These are phyloP conservation scores for Megalops atlanticus DNA, from an alignment of 2,113 vertebrate species.

Conservation along the genomic window DNA sequence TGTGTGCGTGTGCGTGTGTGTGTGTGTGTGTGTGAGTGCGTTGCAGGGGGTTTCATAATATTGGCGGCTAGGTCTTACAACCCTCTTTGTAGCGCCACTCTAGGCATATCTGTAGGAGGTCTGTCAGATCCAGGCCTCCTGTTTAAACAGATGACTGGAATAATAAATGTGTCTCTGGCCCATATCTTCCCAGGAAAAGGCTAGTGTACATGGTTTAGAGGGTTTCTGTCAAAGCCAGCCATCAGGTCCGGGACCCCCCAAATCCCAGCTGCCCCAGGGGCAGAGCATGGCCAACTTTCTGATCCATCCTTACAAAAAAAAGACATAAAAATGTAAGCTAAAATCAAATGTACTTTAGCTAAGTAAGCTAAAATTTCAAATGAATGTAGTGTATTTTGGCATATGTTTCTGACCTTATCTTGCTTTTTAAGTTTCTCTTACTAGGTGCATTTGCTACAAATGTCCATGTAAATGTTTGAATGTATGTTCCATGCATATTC, in stretches of 20 bases:
- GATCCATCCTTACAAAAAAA: background rate
- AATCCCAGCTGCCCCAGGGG: background rate
- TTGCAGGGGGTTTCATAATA: background rate
- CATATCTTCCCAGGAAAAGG: slow-evolving; percentile 65
- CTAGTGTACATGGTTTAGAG: slow-evolving; percentile 53
- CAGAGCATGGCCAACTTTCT: slow-evolving; percentile 2
- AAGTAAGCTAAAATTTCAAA: too few species aligned
- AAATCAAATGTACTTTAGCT: too few species aligned
- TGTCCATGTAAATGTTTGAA: too few species aligned
- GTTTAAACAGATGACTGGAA: slow-evolving; percentile 64
- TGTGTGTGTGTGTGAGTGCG: background rate
- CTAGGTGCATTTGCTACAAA: too few species aligned
- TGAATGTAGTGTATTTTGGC: too few species aligned
- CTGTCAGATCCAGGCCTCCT: slow-evolving; percentile 44
- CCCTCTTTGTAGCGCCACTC: background rate
- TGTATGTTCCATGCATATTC: too few species aligned
- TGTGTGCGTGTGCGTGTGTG: background rate
- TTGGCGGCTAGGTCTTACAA: background rate
- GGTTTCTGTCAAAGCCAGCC: slow-evolving; percentile 55
- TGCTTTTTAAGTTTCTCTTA: too few species aligned
- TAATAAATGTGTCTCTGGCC: slow-evolving; percentile 59
- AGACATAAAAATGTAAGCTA: background rate
- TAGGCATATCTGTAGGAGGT: slow-evolving; percentile 38
- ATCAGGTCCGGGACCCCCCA: slow-evolving; percentile 39
- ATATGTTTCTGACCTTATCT: too few species aligned